phyloP scores from a whole-genome alignment of 2,113 vertebrate species.

The Gymnarchus niloticus region DNA sequence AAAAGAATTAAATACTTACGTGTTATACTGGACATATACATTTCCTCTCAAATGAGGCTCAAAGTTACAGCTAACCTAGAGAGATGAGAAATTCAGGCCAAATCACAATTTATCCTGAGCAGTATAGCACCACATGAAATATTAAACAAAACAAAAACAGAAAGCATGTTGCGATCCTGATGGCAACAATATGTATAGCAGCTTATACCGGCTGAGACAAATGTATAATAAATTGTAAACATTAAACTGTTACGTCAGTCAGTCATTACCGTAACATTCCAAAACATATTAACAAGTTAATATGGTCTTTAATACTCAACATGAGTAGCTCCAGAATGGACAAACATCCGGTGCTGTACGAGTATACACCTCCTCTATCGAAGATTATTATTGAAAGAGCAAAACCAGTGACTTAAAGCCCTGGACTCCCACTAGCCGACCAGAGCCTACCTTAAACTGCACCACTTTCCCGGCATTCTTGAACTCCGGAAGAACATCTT shows the following conservation, averaged over 20 bases:
- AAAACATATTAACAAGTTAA: too few species aligned
- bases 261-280: too few species aligned
- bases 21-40: conserved; percentile 90
- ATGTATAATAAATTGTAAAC: too few species aligned
- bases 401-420: neutral
- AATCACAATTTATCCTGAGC: neutral
- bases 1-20: conserved; percentile 73
- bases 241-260: too few species aligned
- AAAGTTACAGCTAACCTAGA: conserved; percentile 91
- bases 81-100: neutral
- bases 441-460: conserved; percentile 84
- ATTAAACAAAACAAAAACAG: neutral
- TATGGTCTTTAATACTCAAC: too few species aligned
- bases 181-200: too few species aligned
- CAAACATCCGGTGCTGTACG: too few species aligned
- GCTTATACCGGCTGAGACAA: too few species aligned
- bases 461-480: conserved; percentile 82
- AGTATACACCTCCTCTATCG: too few species aligned
- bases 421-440: neutral
- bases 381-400: too few species aligned
- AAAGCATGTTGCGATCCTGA: too few species aligned
- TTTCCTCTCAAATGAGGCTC: conserved; percentile 95
- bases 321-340: too few species aligned
- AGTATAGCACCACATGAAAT: neutral
- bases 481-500: conserved; percentile 89